Base-by-base conservation (phyloP, 2,797 vertebrate species). In the Glossophaga mutica region DNA sequence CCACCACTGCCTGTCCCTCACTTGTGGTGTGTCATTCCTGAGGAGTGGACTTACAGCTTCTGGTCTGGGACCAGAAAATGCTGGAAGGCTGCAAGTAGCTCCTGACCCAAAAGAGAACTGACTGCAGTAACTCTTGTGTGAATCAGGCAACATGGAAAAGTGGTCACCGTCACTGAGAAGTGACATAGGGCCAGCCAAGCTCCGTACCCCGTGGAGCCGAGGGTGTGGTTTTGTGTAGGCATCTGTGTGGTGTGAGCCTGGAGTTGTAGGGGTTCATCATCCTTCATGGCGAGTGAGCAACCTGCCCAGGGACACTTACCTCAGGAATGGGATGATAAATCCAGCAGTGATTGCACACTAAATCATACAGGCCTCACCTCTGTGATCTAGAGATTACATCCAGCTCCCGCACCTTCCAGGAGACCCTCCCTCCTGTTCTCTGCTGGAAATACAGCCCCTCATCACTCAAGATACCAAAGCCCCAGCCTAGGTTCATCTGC, bases 261-360 rank as follows among this genome's bases (percentile, higher is more conserved):
- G 29, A 29, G 16, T 79, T 86, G 57, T 87, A 46, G 84, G 34
- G 90, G 18, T 32, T 78, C 26, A 18, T 22, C 68, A 9, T 37
- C 50, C 46, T 59, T 22, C 2, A 2, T 7, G 76, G 46, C 46
- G 81, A 52, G 39, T 0, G 21, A 81, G 50, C 3, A n/a, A 8
- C 42, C 22, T 59, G 12, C 12, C n/a, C 26, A 32, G 42, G 57
- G 62, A 85, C 32, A 55, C 39, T 24, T 37, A 42, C 15, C 39
- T 42, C 32, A 39, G 48, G 71, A 78, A 21, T 12, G 5, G 59
- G 34, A 34, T 2, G n/a, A 14, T 4, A 3, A 34, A 15, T 29
- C 14, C 2, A 4, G 26, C 12, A 2, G 22, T 1, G 57, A 37
- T 4, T 2, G 21, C 22, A 48, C 4, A 4, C 39, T 19, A 18